phyloP scores from a whole-genome alignment of 2,888 invertebrate species.

The Cryptocephalus primarius region DNA sequence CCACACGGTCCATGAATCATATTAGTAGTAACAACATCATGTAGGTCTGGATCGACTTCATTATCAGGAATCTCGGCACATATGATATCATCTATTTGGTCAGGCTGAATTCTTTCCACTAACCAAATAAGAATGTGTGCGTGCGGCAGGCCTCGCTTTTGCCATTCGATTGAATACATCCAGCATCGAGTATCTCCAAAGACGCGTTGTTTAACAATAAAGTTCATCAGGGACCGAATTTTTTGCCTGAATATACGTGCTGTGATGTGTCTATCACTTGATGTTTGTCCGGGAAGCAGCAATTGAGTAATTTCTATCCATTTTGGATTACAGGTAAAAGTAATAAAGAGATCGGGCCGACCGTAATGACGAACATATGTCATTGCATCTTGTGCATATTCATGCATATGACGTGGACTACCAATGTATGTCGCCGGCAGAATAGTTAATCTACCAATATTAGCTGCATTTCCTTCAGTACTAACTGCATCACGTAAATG shows the following conservation, averaged over 20 bases:
- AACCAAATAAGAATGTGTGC: constrained; percentile 23
- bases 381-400: constrained; percentile 26
- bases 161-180: not conserved
- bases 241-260: not conserved
- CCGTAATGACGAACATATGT: constrained; percentile 27
- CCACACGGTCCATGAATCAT: constrained; percentile 3
- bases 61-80: not conserved
- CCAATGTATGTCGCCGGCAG: constrained; percentile 22
- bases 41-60: not conserved
- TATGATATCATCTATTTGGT: constrained; percentile 3
- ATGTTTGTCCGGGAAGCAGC: constrained; percentile 10
- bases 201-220: not conserved
- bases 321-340: constrained; percentile 25
- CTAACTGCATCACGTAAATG: constrained; percentile 27
- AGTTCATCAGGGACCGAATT: not conserved
- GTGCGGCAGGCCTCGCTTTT: constrained; percentile 16
- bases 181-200: not conserved
- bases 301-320: constrained; percentile 13
- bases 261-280: constrained; percentile 1
- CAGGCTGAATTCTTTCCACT: constrained; percentile 6
- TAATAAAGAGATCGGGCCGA: constrained; percentile 21
- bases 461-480: constrained; percentile 15
- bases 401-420: constrained; percentile 25
- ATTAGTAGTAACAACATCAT: constrained; percentile 1
- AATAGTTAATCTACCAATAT: constrained; percentile 18